Base-by-base conservation (phyloP, 2,797 vertebrate species). In the Oreochromis grahami region DNA sequence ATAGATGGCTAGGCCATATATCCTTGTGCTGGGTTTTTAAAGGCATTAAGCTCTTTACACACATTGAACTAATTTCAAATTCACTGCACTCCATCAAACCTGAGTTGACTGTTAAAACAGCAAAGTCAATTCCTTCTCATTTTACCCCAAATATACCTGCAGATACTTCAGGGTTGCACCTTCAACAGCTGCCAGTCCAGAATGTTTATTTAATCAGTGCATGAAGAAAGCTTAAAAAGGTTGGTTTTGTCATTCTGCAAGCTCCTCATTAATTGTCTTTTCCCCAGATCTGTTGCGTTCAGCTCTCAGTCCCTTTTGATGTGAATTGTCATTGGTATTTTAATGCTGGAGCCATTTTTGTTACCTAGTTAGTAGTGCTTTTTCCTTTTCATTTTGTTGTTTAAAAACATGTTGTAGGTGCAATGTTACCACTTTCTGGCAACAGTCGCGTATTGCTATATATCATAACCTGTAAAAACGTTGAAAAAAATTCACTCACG, bases 31-130 rank as follows among this genome's bases (percentile, higher is more conserved):
- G 77, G 79, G 55, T 87, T 94, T 92, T 95, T 90, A 89, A 94
- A 93, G 86, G 81, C 89, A 91, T 94, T 94, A 92, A 93, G 91
- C 89, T 86, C 81, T 91, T 93, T 88, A 92, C 92, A 92, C 88
- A 90, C 90, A 89, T 84, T 65, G 15, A 84, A 89, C 90, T 92
- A 85, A 95, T 95, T 95, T 94, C 76, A 93, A 90, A 95, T 95
- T 95, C 94, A 68, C 91, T 77, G 87, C 93, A 92, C 90, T 95
- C 90, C 90, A 94, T 95, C 95, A 93, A 86, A 90, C 91, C 92
- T 92, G 93, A 80, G 81, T 43, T 81, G 88, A 92, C 89, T 92
- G 86, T 85, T 86, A 88, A 92, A 90, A 65, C 76, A 76, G 80
- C 84, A 45, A 41, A 53, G 90, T 87, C 90, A 85, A 58, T 92